A percentile compares a stretch with the other conserved stretches of the same genome.
Evolutionary conservation across 2,113 vertebrate genomes (phyloP).

Genomic region (Poecile atricapillus): DNA sequence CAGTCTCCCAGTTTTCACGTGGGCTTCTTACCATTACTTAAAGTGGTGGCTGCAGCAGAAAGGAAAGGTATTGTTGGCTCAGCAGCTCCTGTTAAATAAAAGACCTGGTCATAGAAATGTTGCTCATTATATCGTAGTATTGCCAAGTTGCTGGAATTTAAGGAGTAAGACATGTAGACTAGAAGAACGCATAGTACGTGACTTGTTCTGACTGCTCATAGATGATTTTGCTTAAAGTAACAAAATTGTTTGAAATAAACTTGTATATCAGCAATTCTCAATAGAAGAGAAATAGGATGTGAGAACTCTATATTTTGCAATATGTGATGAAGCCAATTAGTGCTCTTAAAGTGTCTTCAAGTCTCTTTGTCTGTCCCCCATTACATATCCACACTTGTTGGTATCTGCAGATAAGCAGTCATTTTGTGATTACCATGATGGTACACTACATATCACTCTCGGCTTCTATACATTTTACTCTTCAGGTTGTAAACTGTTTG

Average conservation of each 20-base stretch:
- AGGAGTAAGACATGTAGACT: background rate
- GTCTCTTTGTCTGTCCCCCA: accelerated
- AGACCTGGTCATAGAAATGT: accelerated
- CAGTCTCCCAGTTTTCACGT: accelerated
- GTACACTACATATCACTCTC: background rate
- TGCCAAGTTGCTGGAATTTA: background rate
- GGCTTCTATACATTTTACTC: background rate
- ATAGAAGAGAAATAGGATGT: background rate
- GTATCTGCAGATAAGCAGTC: background rate
- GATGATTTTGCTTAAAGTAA: background rate
- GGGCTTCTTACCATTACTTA: accelerated
- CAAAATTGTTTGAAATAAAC: background rate
- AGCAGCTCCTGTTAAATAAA: background rate
- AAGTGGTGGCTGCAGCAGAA: accelerated
- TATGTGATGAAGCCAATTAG: background rate
- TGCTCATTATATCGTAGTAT: accelerated
- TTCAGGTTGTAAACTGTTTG: background rate
- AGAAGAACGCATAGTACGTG: accelerated
- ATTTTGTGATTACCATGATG: background rate
- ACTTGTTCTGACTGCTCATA: background rate
- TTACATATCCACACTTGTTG: accelerated
- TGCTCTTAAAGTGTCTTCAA: background rate
- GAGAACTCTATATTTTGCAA: background rate
- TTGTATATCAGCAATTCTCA: accelerated
- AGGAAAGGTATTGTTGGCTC: too few species aligned